These are phyloP conservation scores for Microctonus brassicae DNA, from an alignment of 2,888 invertebrate genomes.

Conservation along the genomic window DNA sequence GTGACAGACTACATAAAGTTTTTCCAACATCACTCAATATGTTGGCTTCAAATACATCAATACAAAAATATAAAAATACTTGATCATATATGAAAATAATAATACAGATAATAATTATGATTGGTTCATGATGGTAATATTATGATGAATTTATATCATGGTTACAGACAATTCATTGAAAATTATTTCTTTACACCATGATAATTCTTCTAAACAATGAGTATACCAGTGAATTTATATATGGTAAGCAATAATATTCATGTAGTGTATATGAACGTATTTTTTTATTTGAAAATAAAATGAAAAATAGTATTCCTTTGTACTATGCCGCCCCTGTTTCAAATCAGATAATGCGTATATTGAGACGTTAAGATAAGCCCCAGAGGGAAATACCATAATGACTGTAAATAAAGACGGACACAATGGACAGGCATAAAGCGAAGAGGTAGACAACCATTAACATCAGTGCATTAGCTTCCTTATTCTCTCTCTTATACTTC, in stretches of 20 bases:
- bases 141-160: background rate
- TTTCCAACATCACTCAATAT: background rate
- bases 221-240: background rate
- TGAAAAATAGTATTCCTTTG: constrained; percentile 15
- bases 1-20: constrained; percentile 20
- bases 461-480: constrained; percentile 34
- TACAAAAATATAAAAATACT: background rate
- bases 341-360: constrained; percentile 24
- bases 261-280: background rate
- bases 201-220: background rate
- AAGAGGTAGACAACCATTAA: constrained; percentile 35
- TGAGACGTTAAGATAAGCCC: constrained; percentile 19
- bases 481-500: background rate
- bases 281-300: background rate
- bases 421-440: constrained; percentile 40
- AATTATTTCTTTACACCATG: background rate
- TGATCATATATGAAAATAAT: background rate
- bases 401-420: constrained; percentile 42
- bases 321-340: constrained; percentile 18
- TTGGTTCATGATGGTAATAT: background rate
- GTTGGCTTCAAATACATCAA: background rate
- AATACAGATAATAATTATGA: background rate
- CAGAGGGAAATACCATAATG: constrained; percentile 29
- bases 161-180: background rate
- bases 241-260: background rate